Evolutionary conservation across 2,888 invertebrate species (phyloP), one percentile per base, ranked within the genome.

Genomic region (Drosophila paramelanica): DNA sequence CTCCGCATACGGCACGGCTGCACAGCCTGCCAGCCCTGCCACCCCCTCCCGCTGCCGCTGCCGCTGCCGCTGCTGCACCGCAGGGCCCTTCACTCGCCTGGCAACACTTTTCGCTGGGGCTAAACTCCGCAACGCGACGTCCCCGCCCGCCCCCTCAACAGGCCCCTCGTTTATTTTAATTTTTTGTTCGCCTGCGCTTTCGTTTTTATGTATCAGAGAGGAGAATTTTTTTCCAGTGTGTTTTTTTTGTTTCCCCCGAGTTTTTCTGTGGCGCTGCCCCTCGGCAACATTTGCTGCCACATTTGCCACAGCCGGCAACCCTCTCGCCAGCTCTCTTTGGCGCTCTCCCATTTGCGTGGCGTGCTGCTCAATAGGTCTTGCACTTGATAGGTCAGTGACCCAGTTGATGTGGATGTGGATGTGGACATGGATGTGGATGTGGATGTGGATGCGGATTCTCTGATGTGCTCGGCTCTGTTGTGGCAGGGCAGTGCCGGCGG

Each of bases 371-470:
- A 89, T 84, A 89, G 89, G 84, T 88, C 89, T 84, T 87, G 73
- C 90, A 91, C 91, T 91, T 91, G 91, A 90, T 91, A 91, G 91
- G 91, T 91, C 91, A 91, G 89, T 90, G 91, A 91, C 91, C 91
- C 81, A 90, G 80, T 90, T 79, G 85, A 68, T 57, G 57, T 58
- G 62, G 53, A 61, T 69, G 62, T 50, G 33, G 27, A 31, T 23
- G n/a, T n/a, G n/a, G n/a, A n/a, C n/a, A n/a, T n/a, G n/a, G n/a
- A n/a, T n/a, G n/a, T n/a, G n/a, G 17, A 17, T 77, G 67, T 67
- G 62, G 51, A 20, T 64, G 65, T 57, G 57, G 38, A 42, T 62
- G 65, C 36, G 33, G 39, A 25, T 31, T 31, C 31, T 64, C 57
- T 51, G 62, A 33, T 75, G 52, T 31, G 31, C 8, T 60, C 53